These are phyloP conservation scores for Brienomyrus brachyistius DNA, from an alignment of 2,113 vertebrate species.

Conservation along the genomic window DNA sequence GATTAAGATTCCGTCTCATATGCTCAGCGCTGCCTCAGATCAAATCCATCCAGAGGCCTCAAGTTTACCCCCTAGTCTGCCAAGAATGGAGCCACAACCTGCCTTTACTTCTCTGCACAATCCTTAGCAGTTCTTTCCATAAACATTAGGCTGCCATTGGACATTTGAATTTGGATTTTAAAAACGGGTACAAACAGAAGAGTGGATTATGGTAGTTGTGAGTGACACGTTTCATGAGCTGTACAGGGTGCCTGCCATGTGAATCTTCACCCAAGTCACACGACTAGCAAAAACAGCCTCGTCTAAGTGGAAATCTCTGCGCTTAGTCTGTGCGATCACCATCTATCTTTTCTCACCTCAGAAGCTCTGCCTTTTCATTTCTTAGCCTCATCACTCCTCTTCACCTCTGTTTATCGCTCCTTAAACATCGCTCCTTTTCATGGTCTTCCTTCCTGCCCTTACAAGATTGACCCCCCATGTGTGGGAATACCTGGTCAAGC, in stretches of 20 bases:
- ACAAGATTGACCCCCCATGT: neutral
- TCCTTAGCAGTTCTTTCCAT: neutral
- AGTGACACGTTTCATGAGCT: neutral
- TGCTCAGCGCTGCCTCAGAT: neutral
- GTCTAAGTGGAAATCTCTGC: slow-evolving; percentile 43
- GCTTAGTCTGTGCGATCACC: slow-evolving; percentile 34
- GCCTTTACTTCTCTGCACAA: neutral
- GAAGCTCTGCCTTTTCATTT: neutral
- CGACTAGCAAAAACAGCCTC: slow-evolving; percentile 25
- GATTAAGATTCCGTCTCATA: neutral
- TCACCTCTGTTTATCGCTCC: neutral
- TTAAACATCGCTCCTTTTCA: neutral
- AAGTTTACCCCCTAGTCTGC: neutral
- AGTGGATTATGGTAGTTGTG: neutral
- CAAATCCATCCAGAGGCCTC: neutral
- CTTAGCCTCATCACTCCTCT: neutral
- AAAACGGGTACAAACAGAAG: neutral
- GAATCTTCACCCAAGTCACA: neutral
- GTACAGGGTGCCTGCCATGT: neutral
- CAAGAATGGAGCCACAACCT: neutral
- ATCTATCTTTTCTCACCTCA: slow-evolving; percentile 6
- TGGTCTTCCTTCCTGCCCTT: neutral
- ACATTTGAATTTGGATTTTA: neutral
- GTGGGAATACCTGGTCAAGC: slow-evolving; percentile 49
- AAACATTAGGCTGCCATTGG: neutral